Base-by-base conservation (phyloP, 2,888 invertebrate genomes). In the Kryphioiulus occultus region DNA sequence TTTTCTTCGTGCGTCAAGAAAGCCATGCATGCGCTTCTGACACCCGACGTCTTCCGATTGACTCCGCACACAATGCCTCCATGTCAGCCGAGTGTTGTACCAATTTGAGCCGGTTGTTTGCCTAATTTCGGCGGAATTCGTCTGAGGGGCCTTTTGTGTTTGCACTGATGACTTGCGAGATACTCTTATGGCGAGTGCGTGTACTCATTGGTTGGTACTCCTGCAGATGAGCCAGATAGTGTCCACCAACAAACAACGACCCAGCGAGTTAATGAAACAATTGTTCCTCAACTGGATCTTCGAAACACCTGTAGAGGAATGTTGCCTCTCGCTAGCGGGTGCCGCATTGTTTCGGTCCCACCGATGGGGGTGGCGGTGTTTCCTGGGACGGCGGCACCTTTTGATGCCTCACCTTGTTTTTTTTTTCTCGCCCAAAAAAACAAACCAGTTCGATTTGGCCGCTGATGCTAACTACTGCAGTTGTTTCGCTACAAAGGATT, bases 91-190 rank as follows among this genome's bases (percentile, higher is more conserved):
- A 68, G 22, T 68, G 68, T 68, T 68, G 68, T 68, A 68, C 22
- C 68, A 68, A 68, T 68, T 68, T 68, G 68, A 68, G 68, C 22
- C 68, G 68, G 68, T 68, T 68, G 68, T 68, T 68, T 68, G 68
- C 68, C 68, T 68, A 68, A 68, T 68, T 68, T 68, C 68, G 68
- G 68, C 68, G 68, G 68, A 68, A 68, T 68, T 68, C 68, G 68
- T 68, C 68, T 68, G 22, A 68, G 68, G 68, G 68, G 26, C 22
- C 68, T 68, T 68, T 68, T 68, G 68, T 59, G 22, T 68, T 22
- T 26, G 26, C 26, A 68, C 68, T 26, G 68, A 68, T 68, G 68
- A 68, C 68, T 68, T 68, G 68, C 68, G 22, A 68, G 68, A 68
- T 68, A 68, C 10, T 5, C 22, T n/a, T n/a, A n/a, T n/a, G n/a